Conservation (phyloP, 2,113 vertebrate species). For the Charina bottae region DNA sequence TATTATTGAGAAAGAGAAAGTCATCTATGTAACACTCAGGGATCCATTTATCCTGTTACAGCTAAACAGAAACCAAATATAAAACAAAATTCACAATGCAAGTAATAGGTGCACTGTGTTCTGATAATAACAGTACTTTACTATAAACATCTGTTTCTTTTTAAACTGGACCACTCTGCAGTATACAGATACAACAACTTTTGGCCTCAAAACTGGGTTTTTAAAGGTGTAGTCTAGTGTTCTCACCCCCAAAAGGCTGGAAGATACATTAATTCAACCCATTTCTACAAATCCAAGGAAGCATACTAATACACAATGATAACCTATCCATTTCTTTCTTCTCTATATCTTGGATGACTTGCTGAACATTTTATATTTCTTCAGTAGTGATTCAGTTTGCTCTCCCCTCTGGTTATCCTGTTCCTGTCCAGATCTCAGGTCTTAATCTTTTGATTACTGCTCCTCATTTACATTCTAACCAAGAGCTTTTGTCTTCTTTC, state of each 20-base stretch:
- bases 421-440: background rate
- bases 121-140: background rate
- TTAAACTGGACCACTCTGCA: background rate
- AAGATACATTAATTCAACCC: background rate
- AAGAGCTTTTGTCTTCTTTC: background rate
- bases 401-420: background rate
- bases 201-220: background rate
- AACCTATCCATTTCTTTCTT: background rate
- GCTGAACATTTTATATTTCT: background rate
- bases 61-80: background rate
- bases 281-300: background rate
- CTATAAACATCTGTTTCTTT: background rate
- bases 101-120: background rate
- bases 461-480: background rate
- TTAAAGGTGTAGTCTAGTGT: background rate
- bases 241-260: background rate
- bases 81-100: background rate
- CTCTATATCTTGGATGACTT: background rate
- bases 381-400: background rate
- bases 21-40: conserved; percentile 1
- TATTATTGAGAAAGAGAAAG: conserved; percentile 1
- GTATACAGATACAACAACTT: background rate
- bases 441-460: background rate
- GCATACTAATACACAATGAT: no score
- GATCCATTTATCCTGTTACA: background rate